Evolutionary conservation across 2,888 invertebrate species (phyloP), one percentile per base, ranked within the genome.

Genomic region (Melanotus villosus): DNA sequence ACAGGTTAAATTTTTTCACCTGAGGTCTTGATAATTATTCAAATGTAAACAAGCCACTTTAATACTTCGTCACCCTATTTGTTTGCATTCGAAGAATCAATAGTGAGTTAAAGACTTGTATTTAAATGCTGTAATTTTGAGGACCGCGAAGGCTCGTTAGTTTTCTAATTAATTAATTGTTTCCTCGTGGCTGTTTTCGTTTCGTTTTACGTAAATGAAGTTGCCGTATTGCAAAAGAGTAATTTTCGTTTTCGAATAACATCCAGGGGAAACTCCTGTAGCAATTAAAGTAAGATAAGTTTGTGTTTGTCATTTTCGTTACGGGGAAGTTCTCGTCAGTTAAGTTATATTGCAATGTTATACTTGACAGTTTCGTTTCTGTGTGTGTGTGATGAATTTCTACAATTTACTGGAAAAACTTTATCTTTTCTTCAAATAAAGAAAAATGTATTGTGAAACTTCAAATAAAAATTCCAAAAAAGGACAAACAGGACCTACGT

Each of bases 141-240:
- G 41, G 18, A 16, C 41, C 41, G 7, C 16, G 16, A 41, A 41
- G 18, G 41, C 41, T 41, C 18, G 41, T 41, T 41, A 18, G 41
- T 41, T 14, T 41, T 41, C 18, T 41, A 41, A 41, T 41, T 41
- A 41, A 14, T 41, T 41, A 41, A 41, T 41, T 41, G 41, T 41
- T 41, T 18, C 16, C 16, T 9, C 18, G 41, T 41, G 14, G 18
- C 41, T 41, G 14, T 14, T 41, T 41, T 6, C 41, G 41, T 41
- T 16, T 18, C 18, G 7, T 0, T 41, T n/a, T n/a, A n/a, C n/a
- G n/a, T n/a, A n/a, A 41, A 41, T 41, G 41, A 41, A 41, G 41
- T 41, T 12, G 14, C 12, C 18, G 41, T 41, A 41, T 41, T 41
- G 41, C 16, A 41, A 41, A 41, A 41, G 16, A 16, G 16, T 41